A percentile compares a stretch with the other conserved stretches of the same genome.
Evolutionary conservation across 2,113 vertebrate genomes (phyloP).

Genomic region (Origma solitaria): DNA sequence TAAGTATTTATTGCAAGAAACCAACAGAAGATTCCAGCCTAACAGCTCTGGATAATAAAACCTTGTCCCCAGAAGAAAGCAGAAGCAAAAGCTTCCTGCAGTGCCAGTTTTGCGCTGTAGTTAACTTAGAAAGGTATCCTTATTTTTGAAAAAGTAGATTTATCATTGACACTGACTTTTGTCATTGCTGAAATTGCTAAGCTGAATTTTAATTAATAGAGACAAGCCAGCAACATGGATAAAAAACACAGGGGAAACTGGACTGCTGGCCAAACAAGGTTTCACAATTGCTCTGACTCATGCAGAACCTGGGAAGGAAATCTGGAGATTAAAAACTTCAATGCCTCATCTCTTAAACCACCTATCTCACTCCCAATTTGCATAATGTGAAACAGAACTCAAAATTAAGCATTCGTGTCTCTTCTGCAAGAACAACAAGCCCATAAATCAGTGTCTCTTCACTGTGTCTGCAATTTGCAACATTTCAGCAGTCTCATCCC

Average conservation of each 20-base stretch:
- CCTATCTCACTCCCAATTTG: not conserved
- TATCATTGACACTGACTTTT: not conserved
- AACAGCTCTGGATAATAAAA: not conserved
- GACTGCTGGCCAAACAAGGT: not conserved
- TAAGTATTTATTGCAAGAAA: not conserved
- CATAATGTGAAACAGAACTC: conserved; percentile 7
- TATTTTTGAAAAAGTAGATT: not conserved
- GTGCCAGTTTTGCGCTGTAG: not conserved
- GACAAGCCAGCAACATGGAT: not conserved
- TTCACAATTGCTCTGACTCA: not conserved
- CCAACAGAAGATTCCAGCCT: not conserved
- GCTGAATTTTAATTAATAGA: not conserved
- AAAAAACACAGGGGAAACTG: not conserved
- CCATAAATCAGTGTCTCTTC: conserved; percentile 4
- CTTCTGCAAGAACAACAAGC: conserved; percentile 8
- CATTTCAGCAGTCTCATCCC: not conserved
- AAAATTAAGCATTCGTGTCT: conserved; percentile 3
- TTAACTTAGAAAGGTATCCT: not conserved
- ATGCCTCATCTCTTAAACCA: not conserved
- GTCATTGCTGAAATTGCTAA: not conserved
- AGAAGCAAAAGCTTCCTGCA: not conserved
- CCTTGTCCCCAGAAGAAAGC: not conserved
- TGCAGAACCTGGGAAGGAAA: not conserved
- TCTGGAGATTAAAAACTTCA: not conserved
- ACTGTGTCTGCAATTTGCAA: not conserved